These are phyloP conservation scores for Sarcoramphus papa DNA, from an alignment of 2,797 vertebrate species.

Conservation along the genomic window DNA sequence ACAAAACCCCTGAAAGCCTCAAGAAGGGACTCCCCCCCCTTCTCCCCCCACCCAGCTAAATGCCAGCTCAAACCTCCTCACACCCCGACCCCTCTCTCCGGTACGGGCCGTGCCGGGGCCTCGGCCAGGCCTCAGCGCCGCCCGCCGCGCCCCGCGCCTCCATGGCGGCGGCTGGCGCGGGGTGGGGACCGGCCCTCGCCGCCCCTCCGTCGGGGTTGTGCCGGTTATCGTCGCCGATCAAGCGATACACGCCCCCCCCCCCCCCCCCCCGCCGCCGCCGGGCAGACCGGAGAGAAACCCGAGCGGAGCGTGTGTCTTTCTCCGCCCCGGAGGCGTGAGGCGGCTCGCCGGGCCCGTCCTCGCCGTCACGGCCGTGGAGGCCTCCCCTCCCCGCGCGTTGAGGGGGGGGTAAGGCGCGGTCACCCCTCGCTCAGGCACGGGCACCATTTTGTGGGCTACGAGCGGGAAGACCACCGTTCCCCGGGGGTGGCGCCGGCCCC, in stretches of 20 bases:
- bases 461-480: background rate
- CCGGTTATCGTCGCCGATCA: too few species aligned
- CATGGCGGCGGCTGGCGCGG: background rate
- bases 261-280: background rate
- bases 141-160: background rate
- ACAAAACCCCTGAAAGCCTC: background rate
- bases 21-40: background rate
- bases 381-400: background rate
- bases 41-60: too few species aligned
- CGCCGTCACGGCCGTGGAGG: background rate
- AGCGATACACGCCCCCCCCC: too few species aligned
- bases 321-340: background rate
- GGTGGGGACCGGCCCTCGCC: too few species aligned
- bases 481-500: background rate
- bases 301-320: too few species aligned
- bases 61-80: background rate
- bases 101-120: background rate
- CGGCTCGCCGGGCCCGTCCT: too few species aligned
- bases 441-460: slow-evolving; percentile 16
- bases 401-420: too few species aligned
- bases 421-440: background rate
- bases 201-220: background rate
- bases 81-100: accelerated
- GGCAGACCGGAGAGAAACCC: background rate
- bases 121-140: background rate